Percentiles rank a stretch among this genome's conserved stretches.
phyloP scores from a whole-genome alignment of 1,140 invertebrate genomes.

The Asbolus verrucosus region DNA sequence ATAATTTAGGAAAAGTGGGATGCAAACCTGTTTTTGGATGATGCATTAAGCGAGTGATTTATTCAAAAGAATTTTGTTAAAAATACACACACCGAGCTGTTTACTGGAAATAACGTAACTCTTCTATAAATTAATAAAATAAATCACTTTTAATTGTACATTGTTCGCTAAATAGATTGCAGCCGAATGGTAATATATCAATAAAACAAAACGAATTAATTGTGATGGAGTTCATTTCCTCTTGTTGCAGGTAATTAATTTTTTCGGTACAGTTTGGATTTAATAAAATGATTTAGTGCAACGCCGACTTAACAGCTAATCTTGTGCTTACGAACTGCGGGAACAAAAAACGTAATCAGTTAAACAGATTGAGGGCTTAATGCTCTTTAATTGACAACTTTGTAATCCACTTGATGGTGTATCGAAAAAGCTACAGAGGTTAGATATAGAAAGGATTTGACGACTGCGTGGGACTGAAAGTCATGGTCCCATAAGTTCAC shows the following conservation, averaged over 20 bases:
- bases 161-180: constrained; percentile 32
- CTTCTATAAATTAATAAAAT: constrained; percentile 34
- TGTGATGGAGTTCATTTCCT: constrained; percentile 5
- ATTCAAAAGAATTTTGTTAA: constrained; percentile 32
- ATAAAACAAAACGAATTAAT: constrained; percentile 31
- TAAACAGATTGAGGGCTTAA: too few species aligned
- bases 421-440: too few species aligned
- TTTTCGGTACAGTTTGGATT: not conserved
- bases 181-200: constrained; percentile 23
- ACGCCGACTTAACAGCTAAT: too few species aligned
- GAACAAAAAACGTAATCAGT: too few species aligned
- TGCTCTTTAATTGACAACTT: too few species aligned
- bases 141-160: constrained; percentile 38
- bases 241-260: not conserved
- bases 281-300: not conserved
- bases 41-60: constrained; percentile 25
- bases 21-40: constrained; percentile 22
- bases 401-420: too few species aligned
- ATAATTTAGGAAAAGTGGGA: constrained; percentile 33
- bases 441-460: too few species aligned
- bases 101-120: constrained; percentile 25
- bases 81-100: constrained; percentile 15
- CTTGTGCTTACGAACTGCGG: too few species aligned
- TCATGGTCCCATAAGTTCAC: too few species aligned
- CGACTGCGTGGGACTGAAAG: too few species aligned